These are phyloP conservation scores for Dasyprocta punctata DNA, from an alignment of 2,113 vertebrate species.

Conservation along the genomic window DNA sequence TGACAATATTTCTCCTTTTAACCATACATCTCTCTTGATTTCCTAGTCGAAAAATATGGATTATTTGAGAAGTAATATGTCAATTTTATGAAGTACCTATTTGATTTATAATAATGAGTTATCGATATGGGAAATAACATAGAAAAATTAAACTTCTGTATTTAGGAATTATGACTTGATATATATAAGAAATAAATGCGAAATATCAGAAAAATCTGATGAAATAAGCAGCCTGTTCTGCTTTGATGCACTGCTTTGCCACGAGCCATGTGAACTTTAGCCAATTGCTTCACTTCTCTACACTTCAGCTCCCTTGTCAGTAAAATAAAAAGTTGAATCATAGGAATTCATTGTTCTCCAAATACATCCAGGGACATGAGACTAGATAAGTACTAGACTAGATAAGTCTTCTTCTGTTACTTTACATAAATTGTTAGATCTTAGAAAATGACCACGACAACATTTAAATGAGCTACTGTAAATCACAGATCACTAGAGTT, in stretches of 20 bases:
- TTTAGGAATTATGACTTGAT: background rate
- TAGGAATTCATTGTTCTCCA: background rate
- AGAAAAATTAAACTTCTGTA: background rate
- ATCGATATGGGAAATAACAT: background rate
- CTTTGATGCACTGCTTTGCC: background rate
- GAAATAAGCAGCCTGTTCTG: background rate
- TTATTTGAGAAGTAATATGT: background rate
- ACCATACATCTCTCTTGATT: background rate
- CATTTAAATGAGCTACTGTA: background rate
- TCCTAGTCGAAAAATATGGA: background rate
- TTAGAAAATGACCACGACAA: conserved; percentile 26
- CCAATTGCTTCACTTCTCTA: background rate
- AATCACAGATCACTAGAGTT: background rate
- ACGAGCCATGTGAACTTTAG: background rate
- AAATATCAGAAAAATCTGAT: background rate
- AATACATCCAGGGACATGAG: background rate
- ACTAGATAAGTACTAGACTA: background rate
- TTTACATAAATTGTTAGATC: background rate
- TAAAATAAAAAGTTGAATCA: background rate
- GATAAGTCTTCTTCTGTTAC: background rate
- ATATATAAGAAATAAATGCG: too few relatives aligned
- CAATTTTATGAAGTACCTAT: background rate
- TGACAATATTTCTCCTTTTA: background rate
- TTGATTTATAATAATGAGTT: background rate
- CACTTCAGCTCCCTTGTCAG: background rate